These are phyloP conservation scores for Chaenodraco wilsoni DNA, from an alignment of 2,797 vertebrate species.

Conservation along the genomic window DNA sequence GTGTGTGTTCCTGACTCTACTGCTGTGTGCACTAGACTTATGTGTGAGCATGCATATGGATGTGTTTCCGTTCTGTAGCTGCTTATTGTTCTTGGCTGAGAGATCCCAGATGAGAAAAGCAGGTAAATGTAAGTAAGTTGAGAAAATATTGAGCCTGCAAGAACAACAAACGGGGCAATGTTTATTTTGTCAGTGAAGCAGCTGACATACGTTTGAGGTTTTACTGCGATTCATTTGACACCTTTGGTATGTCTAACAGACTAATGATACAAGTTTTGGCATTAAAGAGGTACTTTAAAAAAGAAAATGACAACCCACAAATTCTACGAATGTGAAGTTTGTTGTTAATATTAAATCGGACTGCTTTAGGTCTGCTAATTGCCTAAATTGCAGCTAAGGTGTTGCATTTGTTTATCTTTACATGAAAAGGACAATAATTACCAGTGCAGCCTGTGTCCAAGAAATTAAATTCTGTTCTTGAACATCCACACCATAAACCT, in stretches of 20 bases:
- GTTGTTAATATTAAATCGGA: neutral
- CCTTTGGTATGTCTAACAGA: constrained; percentile 20
- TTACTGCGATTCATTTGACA: constrained; percentile 38
- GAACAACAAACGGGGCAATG: constrained; percentile 61
- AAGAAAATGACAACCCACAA: neutral
- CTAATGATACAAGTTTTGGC: constrained; percentile 4
- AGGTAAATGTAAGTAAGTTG: constrained; percentile 66
- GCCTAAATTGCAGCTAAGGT: neutral
- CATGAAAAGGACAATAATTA: constrained; percentile 13
- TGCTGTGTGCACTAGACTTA: constrained; percentile 37
- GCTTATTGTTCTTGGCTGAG: constrained; percentile 70
- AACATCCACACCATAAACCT: constrained; percentile 20
- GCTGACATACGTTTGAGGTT: constrained; percentile 57
- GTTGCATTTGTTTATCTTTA: constrained; percentile 5
- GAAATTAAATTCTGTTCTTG: constrained; percentile 10
- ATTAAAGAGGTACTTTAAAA: constrained; percentile 4
- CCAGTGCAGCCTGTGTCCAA: neutral
- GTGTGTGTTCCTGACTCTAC: constrained; percentile 47
- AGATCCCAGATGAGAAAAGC: constrained; percentile 68
- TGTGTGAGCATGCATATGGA: constrained; percentile 70
- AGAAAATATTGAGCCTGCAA: constrained; percentile 59
- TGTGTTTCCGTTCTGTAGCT: constrained; percentile 68
- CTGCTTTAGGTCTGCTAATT: neutral
- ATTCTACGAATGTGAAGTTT: neutral
- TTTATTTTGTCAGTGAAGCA: constrained; percentile 45